Percentiles rank a stretch among this genome's conserved stretches.
Evolutionary conservation across 2,888 invertebrate species (phyloP).

Genomic region (Phaonia tiefii): DNA sequence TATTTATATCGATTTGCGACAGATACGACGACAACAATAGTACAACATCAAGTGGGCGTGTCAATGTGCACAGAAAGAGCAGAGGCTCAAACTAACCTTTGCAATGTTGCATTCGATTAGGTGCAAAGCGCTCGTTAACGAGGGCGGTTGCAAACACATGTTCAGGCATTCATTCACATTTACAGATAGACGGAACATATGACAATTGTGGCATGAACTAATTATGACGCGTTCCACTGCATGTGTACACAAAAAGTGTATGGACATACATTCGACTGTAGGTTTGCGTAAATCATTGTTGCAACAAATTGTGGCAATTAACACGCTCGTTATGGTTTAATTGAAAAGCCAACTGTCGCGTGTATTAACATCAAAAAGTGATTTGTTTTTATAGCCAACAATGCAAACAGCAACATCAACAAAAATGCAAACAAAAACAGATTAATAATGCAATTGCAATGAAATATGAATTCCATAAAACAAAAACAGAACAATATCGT

Average conservation of each 20-base stretch:
- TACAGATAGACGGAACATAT: background rate
- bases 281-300: conserved; percentile 8
- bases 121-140: conserved; percentile 50
- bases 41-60: conserved; percentile 54
- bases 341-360: conserved; percentile 69
- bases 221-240: conserved; percentile 60
- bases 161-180: conserved; percentile 21
- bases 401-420: background rate
- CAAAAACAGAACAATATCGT: background rate
- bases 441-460: conserved; percentile 31
- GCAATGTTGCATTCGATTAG: conserved; percentile 47
- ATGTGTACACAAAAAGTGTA: conserved; percentile 42
- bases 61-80: conserved; percentile 29
- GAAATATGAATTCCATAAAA: background rate
- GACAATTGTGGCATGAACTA: conserved; percentile 61
- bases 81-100: background rate
- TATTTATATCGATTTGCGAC: conserved; percentile 40
- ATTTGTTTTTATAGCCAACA: conserved; percentile 42
- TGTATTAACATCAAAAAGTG: conserved; percentile 54
- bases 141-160: conserved; percentile 58
- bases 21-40: conserved; percentile 7
- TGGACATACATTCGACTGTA: background rate
- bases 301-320: conserved; percentile 68
- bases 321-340: conserved; percentile 67
- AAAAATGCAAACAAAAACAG: conserved; percentile 29